Base-by-base conservation (phyloP, 2,888 invertebrate species). In the Sclerodermus sp. region DNA sequence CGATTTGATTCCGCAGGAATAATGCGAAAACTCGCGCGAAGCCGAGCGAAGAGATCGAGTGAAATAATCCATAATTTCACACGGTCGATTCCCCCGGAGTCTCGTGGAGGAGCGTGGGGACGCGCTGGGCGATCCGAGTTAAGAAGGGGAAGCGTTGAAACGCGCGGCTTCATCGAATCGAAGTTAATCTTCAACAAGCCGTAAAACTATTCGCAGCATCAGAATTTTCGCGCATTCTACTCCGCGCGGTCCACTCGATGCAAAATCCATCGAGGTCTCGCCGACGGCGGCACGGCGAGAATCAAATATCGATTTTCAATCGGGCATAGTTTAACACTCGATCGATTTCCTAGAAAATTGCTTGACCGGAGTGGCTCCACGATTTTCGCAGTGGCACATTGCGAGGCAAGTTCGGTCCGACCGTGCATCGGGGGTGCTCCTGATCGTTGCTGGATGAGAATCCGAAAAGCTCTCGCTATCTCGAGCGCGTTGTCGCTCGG, bases 221-320 rank as follows among this genome's bases (percentile, higher is more conserved):
- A 53, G 47, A 55, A 58, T 55, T 62, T 58, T 60, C 58, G 52
- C 59, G 31, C 42, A 40, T 43, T 15, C 42, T 51, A 42, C 29
- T 10, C 16, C 47, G 42, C 42, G 23, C 8, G 39, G 50, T 46
- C 47, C 56, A 45, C 42, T 47, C 42, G 53, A 53, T 45, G 52
- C 54, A 55, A 58, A 64, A 55, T 53, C 64, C 60, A 57, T 56
- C 55, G 56, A 53, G 46, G 52, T 44, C 49, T 45, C 36, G 31
- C 45, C n/a, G 34, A 32, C 12, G 31, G 43, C 55, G 57, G 52
- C 47, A 23, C 46, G 54, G 46, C 52, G 56, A 53, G 64, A 70
- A 64, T 66, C 63, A 68, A 66, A 66, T 64, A 70, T 70, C 67
- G 68, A 70, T 64, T 68, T 69, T 68, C 67, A 68, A 70, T 23